phyloP scores from a whole-genome alignment of 2,888 invertebrate species.

The Tribolium freemani region DNA sequence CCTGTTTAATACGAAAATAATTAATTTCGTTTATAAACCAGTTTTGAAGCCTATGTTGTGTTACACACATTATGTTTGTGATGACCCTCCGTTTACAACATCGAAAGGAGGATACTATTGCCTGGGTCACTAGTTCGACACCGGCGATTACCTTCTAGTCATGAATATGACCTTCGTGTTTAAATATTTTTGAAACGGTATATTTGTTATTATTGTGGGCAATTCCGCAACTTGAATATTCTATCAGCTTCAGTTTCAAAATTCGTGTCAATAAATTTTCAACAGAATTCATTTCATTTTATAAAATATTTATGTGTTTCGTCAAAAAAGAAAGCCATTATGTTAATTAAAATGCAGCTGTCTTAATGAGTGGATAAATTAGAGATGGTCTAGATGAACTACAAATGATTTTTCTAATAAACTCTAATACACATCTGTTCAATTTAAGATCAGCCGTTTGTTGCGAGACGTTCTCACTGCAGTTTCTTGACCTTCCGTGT shows the following conservation, averaged over 20 bases:
- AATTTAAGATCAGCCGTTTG: slow-evolving; percentile 35
- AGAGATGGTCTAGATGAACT: slow-evolving; percentile 27
- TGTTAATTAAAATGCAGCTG: slow-evolving; percentile 5
- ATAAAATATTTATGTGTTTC: slow-evolving; percentile 2
- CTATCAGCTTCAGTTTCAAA: background rate
- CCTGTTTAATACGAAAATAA: background rate
- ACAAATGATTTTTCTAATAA: slow-evolving; percentile 30
- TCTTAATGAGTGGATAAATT: slow-evolving; percentile 31
- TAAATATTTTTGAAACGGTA: slow-evolving; percentile 24
- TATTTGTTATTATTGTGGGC: background rate
- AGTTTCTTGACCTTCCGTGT: slow-evolving; percentile 54
- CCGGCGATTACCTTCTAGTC: slow-evolving; percentile 14
- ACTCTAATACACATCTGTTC: slow-evolving; percentile 33
- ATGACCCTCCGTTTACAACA: slow-evolving; percentile 15
- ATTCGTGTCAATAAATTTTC: background rate
- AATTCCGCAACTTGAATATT: background rate
- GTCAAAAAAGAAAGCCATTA: slow-evolving; percentile 9
- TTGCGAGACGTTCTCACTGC: slow-evolving; percentile 43
- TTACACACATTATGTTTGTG: background rate
- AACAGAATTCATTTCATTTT: background rate
- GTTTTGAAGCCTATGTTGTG: background rate
- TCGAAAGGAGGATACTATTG: slow-evolving; percentile 32
- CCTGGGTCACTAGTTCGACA: slow-evolving; percentile 30
- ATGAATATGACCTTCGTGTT: slow-evolving; percentile 20
- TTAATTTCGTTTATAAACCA: background rate